phyloP scores from a whole-genome alignment of 2,797 vertebrate species.

The Etheostoma perlongum region DNA sequence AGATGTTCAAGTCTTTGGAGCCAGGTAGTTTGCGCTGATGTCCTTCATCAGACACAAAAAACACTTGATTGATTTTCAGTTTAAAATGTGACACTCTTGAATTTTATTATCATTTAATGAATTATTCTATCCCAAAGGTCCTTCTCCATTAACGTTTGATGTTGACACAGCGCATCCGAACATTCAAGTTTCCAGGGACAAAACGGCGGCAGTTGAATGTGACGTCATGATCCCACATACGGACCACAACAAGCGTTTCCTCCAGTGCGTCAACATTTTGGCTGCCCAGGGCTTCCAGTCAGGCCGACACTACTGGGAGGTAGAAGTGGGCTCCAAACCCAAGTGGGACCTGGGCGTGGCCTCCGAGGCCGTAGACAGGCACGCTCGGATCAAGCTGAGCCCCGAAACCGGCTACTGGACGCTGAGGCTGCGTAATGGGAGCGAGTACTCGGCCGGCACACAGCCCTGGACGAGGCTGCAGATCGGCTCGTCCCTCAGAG shows the following conservation, averaged over 20 bases:
- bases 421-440: constrained; percentile 83
- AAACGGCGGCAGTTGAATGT: constrained; percentile 84
- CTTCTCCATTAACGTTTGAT: constrained; percentile 85
- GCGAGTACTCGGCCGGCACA: constrained; percentile 84
- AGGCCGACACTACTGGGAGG: constrained; percentile 91
- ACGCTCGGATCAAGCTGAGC: constrained; percentile 84
- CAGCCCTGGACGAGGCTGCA: constrained; percentile 86
- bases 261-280: constrained; percentile 89
- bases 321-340: constrained; percentile 87
- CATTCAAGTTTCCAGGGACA: constrained; percentile 85
- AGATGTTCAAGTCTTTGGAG: constrained; percentile 85
- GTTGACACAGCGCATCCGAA: constrained; percentile 88
- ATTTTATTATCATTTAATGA: constrained; percentile 17
- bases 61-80: constrained; percentile 9
- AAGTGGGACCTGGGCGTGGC: constrained; percentile 93
- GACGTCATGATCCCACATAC: constrained; percentile 45
- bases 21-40: constrained; percentile 77
- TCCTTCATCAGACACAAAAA: constrained; percentile 32
- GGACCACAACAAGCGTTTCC: constrained; percentile 81
- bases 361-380: constrained; percentile 81
- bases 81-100: constrained; percentile 1
- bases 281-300: constrained; percentile 80
- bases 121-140: constrained; percentile 76
- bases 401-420: constrained; percentile 90
- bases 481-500: constrained; percentile 63